A percentile compares a stretch with the other conserved stretches of the same genome.
phyloP scores from a whole-genome alignment of 2,888 invertebrate species.

The Antheraea yamamai region DNA sequence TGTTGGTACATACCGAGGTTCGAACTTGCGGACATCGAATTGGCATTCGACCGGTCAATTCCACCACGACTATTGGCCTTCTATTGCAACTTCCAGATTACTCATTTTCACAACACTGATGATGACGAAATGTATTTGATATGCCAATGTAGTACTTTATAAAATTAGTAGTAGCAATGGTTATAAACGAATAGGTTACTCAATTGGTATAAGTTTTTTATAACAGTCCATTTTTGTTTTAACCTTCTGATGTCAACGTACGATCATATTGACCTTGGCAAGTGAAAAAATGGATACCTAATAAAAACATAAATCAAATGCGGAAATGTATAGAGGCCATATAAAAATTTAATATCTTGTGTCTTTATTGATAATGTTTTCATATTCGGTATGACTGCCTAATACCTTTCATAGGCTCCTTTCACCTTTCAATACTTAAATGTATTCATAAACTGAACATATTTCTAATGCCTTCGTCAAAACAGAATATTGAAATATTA shows the following conservation, averaged over 20 bases:
- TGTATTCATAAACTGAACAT: background rate
- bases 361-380: background rate
- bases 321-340: constrained; percentile 4
- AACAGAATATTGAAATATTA: constrained; percentile 33
- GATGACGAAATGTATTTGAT: background rate
- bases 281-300: background rate
- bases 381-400: background rate
- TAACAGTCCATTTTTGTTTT: background rate
- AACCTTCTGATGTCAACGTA: constrained; percentile 6
- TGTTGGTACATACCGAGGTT: too few species aligned
- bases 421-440: background rate
- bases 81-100: background rate
- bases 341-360: background rate
- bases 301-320: constrained; percentile 10
- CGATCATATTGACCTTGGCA: constrained; percentile 8
- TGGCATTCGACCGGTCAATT: too few species aligned
- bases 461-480: background rate
- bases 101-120: background rate
- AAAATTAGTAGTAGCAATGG: too few species aligned
- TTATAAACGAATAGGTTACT: background rate
- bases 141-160: too few species aligned
- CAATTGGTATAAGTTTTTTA: background rate
- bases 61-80: background rate
- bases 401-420: background rate
- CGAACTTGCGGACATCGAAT: too few species aligned